phyloP scores from a whole-genome alignment of 2,797 vertebrate genomes.

The Cercopithecus diana region DNA sequence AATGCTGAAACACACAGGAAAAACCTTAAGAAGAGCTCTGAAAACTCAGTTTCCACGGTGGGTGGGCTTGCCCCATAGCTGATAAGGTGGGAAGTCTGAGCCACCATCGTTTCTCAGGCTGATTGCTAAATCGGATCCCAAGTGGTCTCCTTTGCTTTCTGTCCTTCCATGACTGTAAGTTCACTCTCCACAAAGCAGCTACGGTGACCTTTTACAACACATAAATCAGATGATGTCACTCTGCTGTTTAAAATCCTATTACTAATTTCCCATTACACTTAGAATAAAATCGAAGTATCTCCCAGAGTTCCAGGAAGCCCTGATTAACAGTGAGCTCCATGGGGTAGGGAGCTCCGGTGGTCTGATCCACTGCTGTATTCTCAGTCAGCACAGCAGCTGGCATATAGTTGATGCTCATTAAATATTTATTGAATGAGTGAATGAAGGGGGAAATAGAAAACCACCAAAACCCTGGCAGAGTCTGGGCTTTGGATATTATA shows the following conservation, averaged over 20 bases:
- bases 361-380: neutral
- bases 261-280: neutral
- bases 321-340: neutral
- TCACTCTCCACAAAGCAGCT: neutral
- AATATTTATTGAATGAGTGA: neutral
- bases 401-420: neutral
- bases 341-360: too few species aligned
- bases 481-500: neutral
- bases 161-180: neutral
- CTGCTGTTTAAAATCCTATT: neutral
- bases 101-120: neutral
- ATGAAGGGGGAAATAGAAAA: neutral
- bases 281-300: neutral
- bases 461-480: neutral
- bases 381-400: neutral
- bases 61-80: too few species aligned
- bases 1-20: neutral
- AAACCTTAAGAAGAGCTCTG: neutral
- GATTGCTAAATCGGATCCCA: neutral
- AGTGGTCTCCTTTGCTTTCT: neutral
- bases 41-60: neutral
- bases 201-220: neutral
- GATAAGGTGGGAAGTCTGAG: neutral
- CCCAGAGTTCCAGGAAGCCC: neutral
- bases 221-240: neutral